phyloP scores from a whole-genome alignment of 2,113 vertebrate genomes.

The Xenopus laevis region DNA sequence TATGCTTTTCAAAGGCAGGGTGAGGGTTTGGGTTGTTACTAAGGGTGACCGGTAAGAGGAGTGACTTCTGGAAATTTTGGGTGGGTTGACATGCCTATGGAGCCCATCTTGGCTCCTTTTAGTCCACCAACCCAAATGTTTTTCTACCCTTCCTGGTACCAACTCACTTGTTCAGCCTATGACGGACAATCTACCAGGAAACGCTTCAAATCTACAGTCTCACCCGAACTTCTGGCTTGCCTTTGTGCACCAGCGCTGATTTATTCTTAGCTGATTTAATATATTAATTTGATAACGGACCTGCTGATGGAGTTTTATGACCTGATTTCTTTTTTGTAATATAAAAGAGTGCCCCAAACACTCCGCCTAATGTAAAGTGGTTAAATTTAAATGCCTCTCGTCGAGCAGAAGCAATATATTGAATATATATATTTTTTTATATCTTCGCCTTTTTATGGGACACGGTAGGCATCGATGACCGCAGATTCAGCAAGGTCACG shows the following conservation, averaged over 20 bases:
- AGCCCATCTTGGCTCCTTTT: too few species aligned
- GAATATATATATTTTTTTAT: constrained; percentile 19
- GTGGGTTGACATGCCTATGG: too few species aligned
- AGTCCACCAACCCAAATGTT: too few species aligned
- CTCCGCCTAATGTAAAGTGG: constrained; percentile 16
- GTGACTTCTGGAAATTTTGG: too few species aligned
- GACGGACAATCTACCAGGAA: too few species aligned
- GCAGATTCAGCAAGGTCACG: constrained; percentile 30
- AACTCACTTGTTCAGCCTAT: too few species aligned
- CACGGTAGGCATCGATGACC: constrained; percentile 21
- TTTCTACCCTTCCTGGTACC: too few species aligned
- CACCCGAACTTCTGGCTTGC: too few species aligned
- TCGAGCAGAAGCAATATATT: constrained; percentile 23
- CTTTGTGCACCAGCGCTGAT: not conserved
- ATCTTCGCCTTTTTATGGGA: constrained; percentile 12
- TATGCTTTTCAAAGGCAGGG: too few species aligned
- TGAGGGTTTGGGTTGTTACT: too few species aligned
- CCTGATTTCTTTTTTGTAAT: constrained; percentile 12
- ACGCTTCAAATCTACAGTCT: too few species aligned
- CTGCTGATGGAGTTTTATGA: not conserved
- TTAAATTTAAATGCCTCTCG: constrained; percentile 19
- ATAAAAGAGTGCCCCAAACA: not conserved
- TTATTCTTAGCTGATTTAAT: not conserved
- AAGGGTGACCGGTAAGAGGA: too few species aligned
- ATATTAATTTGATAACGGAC: not conserved